Conservation (phyloP, 2,888 invertebrate species). For the Drosophila prolongata region DNA sequence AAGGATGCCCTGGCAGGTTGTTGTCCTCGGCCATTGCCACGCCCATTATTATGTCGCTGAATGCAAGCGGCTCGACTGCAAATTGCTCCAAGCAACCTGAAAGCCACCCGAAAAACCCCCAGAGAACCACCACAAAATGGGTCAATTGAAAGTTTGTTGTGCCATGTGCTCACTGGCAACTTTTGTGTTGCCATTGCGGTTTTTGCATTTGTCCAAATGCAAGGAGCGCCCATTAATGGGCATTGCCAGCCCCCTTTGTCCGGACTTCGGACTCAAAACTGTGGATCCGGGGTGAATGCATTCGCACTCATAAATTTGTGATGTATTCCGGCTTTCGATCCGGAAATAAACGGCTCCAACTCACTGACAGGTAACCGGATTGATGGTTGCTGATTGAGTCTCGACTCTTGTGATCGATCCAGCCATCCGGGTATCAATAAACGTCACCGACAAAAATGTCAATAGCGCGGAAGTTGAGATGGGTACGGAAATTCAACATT, state of each 20-base stretch:
- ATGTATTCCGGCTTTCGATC: slow-evolving; percentile 19
- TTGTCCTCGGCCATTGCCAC: slow-evolving; percentile 63
- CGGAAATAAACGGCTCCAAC: slow-evolving; percentile 15
- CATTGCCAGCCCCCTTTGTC: slow-evolving; percentile 17
- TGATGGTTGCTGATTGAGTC: slow-evolving; percentile 2
- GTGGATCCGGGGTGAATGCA: slow-evolving; percentile 21
- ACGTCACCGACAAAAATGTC: not conserved
- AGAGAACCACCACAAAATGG: slow-evolving; percentile 44
- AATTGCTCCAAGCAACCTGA: slow-evolving; percentile 16
- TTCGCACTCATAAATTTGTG: slow-evolving; percentile 37
- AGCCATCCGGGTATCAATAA: not conserved
- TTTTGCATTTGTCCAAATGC: slow-evolving; percentile 26
- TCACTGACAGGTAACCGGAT: slow-evolving; percentile 8
- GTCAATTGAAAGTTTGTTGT: slow-evolving; percentile 57
- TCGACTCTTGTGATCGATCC: not conserved
- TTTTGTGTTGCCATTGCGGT: slow-evolving; percentile 29
- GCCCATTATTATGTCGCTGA: slow-evolving; percentile 41
- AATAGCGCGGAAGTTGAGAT: no score
- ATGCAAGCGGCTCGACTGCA: slow-evolving; percentile 13
- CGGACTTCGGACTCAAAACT: not conserved
- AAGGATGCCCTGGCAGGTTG: slow-evolving; percentile 58
- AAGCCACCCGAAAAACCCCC: not conserved
- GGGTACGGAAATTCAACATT: no score
- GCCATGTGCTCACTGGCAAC: slow-evolving; percentile 16
- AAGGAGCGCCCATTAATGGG: slow-evolving; percentile 17